Evolutionary conservation across 2,888 invertebrate species (phyloP), one percentile per base, ranked within the genome.

Genomic region (Caenorhabditis panamensis): DNA sequence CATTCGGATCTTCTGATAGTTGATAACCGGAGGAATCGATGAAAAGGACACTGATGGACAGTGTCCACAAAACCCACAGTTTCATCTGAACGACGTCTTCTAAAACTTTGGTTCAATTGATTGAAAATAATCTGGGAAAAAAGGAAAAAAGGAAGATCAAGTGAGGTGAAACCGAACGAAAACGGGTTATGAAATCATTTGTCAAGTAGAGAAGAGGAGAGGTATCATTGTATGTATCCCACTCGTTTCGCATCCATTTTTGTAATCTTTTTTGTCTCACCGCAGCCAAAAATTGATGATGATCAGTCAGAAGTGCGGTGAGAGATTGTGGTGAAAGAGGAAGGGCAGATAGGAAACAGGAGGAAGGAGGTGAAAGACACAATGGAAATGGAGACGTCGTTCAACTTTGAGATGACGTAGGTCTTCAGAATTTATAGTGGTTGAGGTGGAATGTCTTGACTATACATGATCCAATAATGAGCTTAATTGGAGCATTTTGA

Each of bases 151-250:
- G 1, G n/a, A 26, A 28, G 49, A 20, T 20, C 5, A 31, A 31
- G 9, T 31, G 31, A 31, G 31, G 62, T 26, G 62, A 62, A 62
- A 44, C 13, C 16, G 11, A 37, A 18, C 28, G 68, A 68, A 68
- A 67, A 59, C 66, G 68, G 67, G 68, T 61, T 67, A 76, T 59
- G 62, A 54, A 67, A 64, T 61, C 61, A 75, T 66, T 59, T 66
- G 59, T 66, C 66, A 67, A 75, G 75, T 67, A n/a, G n/a, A n/a
- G n/a, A n/a, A n/a, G n/a, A n/a, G n/a, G n/a, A 67, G 58, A 75
- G 75, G 67, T 75, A 73, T 75, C 75, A 67, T n/a, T n/a, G n/a
- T n/a, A n/a, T n/a, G n/a, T n/a, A n/a, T n/a, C 49, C 31, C 24
- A 49, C 22, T n/a, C 44, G 3, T 22, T 31, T 20, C 61, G 37